Conservation (phyloP, 2,797 vertebrate species). For the Alcedo quadribrachys region DNA sequence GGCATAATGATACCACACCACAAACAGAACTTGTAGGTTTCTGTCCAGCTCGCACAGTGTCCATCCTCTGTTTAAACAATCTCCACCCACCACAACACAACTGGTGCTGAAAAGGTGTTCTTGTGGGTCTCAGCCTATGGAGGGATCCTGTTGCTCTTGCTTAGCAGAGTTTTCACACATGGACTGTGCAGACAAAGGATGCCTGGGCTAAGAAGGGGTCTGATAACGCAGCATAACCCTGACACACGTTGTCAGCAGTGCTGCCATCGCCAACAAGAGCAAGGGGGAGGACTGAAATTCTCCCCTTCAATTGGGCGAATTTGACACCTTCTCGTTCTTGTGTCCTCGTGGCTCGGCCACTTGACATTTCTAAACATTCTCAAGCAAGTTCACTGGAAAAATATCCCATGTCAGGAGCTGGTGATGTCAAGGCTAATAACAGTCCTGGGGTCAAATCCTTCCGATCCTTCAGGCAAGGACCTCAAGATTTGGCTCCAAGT, state of each 20-base stretch:
- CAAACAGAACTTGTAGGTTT: neutral
- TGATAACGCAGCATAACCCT: conserved; percentile 7
- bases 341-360: conserved; percentile 55
- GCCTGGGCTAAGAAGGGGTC: conserved; percentile 17
- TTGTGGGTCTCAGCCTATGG: rapidly evolving
- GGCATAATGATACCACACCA: neutral
- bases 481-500: conserved; percentile 63
- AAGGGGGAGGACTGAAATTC: conserved; percentile 65
- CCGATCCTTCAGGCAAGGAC: conserved; percentile 61
- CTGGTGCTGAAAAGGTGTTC: neutral
- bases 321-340: conserved; percentile 61
- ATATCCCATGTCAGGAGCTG: conserved; percentile 66
- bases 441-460: conserved; percentile 60
- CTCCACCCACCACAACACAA: neutral
- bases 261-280: conserved; percentile 28
- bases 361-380: conserved; percentile 74
- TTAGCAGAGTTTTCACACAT: neutral
- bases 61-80: neutral
- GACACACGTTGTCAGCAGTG: conserved; percentile 16
- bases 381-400: conserved; percentile 72
- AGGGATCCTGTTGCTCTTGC: neutral
- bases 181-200: conserved; percentile 10
- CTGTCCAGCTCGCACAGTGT: neutral
- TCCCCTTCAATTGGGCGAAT: conserved; percentile 66
- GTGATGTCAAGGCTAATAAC: conserved; percentile 73